phyloP scores from a whole-genome alignment of 1,140 invertebrate genomes.

The Formica exsecta region DNA sequence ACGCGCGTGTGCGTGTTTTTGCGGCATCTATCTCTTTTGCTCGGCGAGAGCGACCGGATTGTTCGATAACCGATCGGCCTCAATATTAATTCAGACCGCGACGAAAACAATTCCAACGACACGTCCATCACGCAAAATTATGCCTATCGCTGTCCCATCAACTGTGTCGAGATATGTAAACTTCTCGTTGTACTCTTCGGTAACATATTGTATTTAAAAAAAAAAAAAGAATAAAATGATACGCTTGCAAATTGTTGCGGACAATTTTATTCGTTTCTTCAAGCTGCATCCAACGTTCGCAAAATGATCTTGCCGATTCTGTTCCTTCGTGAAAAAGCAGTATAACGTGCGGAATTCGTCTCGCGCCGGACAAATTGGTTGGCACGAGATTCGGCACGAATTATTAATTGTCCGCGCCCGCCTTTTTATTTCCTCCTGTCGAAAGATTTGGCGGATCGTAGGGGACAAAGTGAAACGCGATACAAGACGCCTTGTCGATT shows the following conservation, averaged over 20 bases:
- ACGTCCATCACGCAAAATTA: conserved; percentile 55
- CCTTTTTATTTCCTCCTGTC: conserved; percentile 72
- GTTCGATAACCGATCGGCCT: conserved; percentile 63
- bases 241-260: neutral
- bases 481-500: conserved; percentile 73
- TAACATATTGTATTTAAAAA: neutral
- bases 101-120: conserved; percentile 60
- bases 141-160: conserved; percentile 39
- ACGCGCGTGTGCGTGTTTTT: conserved; percentile 38
- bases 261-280: neutral
- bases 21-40: conserved; percentile 52
- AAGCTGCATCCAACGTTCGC: conserved; percentile 30
- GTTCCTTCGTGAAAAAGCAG: conserved; percentile 66
- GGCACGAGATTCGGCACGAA: conserved; percentile 70
- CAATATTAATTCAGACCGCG: conserved; percentile 63
- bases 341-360: conserved; percentile 65
- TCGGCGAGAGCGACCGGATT: conserved; percentile 31
- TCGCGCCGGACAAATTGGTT: conserved; percentile 83
- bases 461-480: conserved; percentile 36
- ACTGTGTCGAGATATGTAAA: neutral
- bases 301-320: conserved; percentile 72
- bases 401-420: conserved; percentile 83
- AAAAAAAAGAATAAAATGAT: neutral
- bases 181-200: conserved; percentile 9
- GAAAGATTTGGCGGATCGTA: neutral